These are phyloP conservation scores for Lophotis ruficrista DNA, from an alignment of 2,113 vertebrate species.

Conservation along the genomic window DNA sequence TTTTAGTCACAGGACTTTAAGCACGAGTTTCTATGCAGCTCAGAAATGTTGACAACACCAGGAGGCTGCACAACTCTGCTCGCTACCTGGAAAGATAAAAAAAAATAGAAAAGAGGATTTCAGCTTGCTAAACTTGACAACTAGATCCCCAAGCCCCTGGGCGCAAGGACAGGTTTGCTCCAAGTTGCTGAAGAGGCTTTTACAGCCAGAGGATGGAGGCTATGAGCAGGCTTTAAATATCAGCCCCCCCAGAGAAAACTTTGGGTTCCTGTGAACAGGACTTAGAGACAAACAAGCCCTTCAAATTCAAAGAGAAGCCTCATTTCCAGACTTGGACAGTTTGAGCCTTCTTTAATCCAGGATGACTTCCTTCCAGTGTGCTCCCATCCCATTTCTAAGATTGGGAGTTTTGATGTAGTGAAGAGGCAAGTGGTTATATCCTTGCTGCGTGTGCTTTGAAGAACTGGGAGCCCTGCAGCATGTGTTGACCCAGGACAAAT, in stretches of 20 bases:
- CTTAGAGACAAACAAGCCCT: background rate
- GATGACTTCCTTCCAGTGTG: background rate
- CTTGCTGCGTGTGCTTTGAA: background rate
- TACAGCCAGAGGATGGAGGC: background rate
- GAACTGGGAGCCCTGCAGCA: background rate
- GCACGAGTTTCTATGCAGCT: background rate
- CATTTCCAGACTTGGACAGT: background rate
- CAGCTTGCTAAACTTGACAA: background rate
- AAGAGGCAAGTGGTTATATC: background rate
- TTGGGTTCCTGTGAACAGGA: background rate
- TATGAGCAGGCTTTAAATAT: background rate
- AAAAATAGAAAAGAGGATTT: background rate
- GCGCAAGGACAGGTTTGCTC: background rate
- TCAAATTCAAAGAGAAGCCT: background rate
- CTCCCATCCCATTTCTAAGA: background rate
- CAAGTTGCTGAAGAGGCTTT: background rate
- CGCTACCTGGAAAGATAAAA: background rate
- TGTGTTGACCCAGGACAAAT: background rate
- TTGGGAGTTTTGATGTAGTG: background rate
- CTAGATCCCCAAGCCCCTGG: background rate
- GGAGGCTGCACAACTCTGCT: background rate
- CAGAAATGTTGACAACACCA: background rate
- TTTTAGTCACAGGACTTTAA: background rate
- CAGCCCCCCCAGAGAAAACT: background rate
- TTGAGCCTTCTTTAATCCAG: background rate